Base-by-base conservation (phyloP, 2,113 vertebrate genomes). In the Fulica atra region DNA sequence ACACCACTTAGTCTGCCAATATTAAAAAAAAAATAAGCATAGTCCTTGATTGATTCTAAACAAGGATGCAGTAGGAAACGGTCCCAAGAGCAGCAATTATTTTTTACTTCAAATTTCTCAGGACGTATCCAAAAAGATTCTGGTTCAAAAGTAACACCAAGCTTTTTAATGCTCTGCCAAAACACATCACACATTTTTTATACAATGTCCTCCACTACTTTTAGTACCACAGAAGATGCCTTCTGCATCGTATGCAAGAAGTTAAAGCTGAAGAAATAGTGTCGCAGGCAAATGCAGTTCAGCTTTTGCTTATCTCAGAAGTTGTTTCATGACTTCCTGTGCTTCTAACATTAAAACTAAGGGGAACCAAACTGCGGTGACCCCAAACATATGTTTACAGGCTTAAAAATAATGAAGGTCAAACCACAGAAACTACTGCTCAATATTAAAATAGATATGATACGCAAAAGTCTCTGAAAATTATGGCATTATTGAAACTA, bases 361-460 rank as follows among this genome's bases (percentile, higher is more conserved):
- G 53, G 83, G 65, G 78, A 95, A 92, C 14, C 81, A 63, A 81
- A 84, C 40, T 71, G 20, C 42, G 24, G 48, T 92, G 82, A 87
- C 33, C 60, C 59, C 77, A 93, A 78, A 68, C 19, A 74, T 31
- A 71, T 7, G 69, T 74, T 64, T 71, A 93, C 4, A 0, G 73
- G 50, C 35, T 83, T 76, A 79, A 77, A 94, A 95, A 82, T n/a
- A 83, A 91, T 72, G 54, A 91, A 91, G 83, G 76, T 86, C 74
- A 88, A 79, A 64, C 33, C 86, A 54, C 76, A 92, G 81, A 87
- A 94, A 78, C 36, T 77, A 77, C 66, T 46, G 59, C 11, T 95
- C 48, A 57, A 13, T 44, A 82, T 57, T 73, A 78, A 93, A 88
- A 83, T 19, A 94, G 71, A 80, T 2, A 0, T 11, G 26, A 72